Evolutionary conservation across 2,113 vertebrate genomes (phyloP), one percentile per base, ranked within the genome.

Genomic region (Deroptyus accipitrinus): DNA sequence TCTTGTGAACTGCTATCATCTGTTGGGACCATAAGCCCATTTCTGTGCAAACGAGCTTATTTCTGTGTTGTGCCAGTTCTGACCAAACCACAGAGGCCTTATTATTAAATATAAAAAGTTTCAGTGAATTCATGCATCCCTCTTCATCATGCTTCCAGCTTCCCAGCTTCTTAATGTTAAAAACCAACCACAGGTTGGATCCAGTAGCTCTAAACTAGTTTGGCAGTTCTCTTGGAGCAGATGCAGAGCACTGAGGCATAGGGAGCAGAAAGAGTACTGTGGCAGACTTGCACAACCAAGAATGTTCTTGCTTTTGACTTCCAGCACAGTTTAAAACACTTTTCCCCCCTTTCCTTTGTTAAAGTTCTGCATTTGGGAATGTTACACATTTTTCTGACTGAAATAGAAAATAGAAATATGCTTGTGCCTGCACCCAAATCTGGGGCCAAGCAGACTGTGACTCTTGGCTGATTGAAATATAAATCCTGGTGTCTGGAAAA

Each of bases 21-120:
- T 93, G 83, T 92, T 77, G 44, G 82, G 94, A 59, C 57, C 10
- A 37, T 69, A 62, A 94, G 42, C 61, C 85, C 61, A 80, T 96
- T 98, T 97, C 96, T 97, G 92, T 95, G 95, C 93, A 96, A 95
- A 97, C 92, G 67, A 91, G 95, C 85, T 96, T 96, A 94, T 69
- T 69, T 83, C 90, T 95, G 75, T 92, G 88, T 80, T 83, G 33
- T 95, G 94, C 92, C 88, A 97, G 74, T 79, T 94, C 88, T 97
- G 74, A 85, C 80, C 86, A 92, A 94, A 84, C 85, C 76, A 67
- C 83, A 52, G 22, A 83, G 68, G 95, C 92, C 33, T 59, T 35
- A 76, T 95, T 90, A 85, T 80, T 84, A 74, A 91, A 92, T 94
- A 63, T 28, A 31, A 72, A 79, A 81, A 68, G 28, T 92, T 96